Evolutionary conservation across 53 echinoderm and acorn worm species (phyloP), one percentile per base, ranked within the genome.

Genomic region (Crossaster papposus): DNA sequence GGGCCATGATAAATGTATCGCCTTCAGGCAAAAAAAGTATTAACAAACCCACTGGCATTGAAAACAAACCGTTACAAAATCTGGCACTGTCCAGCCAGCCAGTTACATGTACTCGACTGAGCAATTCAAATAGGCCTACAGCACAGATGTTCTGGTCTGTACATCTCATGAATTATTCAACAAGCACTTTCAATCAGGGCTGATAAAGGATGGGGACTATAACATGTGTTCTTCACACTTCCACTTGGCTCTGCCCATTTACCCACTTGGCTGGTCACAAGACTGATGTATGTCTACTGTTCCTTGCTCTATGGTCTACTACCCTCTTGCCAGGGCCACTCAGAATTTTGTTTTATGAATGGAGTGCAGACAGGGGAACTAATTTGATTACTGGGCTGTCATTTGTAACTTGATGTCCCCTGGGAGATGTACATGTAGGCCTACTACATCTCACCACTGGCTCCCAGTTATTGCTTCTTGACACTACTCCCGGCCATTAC

Each of bases 81-180:
- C 64, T 18, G 20, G 14, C 64, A 18, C 15, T 14, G 22, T 18
- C 58, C 58, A 17, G 15, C 17, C 17, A 18, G 58, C 17, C 58
- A 58, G 58, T 58, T 17, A 14, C 17, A 28, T 68, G 28, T 26
- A 11, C 68, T 68, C 28, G 20, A 68, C 28, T 26, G 28, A 26
- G 29, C 68, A 68, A 68, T 68, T 68, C 28, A 3, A 68, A 68
- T 68, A n/a, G n/a, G n/a, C n/a, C n/a, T n/a, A 68, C 22, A 6
- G 68, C 28, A 68, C 23, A 17, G 17, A 17, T 18, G 17, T n/a
- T 26, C 68, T 11, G 3, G 24, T 68, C 68, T 68, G 15, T 13
- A 18, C 68, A 28, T 68, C 70, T 83, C 70, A 70, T 83, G 83
- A 83, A 83, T 83, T 68, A 83, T 83, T 83, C 83, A 83, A 68